These are phyloP conservation scores for Psettodes erumei DNA, from an alignment of 2,113 vertebrate genomes.

Conservation along the genomic window DNA sequence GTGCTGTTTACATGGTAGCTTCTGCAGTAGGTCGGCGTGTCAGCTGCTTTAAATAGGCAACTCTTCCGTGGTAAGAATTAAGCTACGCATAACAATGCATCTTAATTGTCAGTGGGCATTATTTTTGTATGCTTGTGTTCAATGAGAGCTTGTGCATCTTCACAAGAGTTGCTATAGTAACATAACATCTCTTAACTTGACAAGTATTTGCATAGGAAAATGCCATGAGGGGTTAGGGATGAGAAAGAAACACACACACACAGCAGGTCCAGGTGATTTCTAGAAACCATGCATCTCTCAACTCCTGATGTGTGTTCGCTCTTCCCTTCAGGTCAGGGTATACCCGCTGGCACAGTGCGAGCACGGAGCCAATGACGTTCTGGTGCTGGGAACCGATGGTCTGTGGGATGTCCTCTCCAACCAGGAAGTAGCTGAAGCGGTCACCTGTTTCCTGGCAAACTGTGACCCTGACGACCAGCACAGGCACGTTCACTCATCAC, in stretches of 20 bases:
- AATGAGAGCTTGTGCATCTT: constrained; percentile 11
- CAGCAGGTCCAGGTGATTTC: neutral
- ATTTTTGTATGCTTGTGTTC: constrained; percentile 22
- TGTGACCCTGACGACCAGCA: constrained; percentile 96
- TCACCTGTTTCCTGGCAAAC: constrained; percentile 94
- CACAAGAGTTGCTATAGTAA: constrained; percentile 40
- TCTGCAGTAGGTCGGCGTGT: neutral
- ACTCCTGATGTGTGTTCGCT: too few relatives aligned
- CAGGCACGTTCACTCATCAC: constrained; percentile 82
- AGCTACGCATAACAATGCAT: too few relatives aligned
- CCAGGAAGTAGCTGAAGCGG: constrained; percentile 93
- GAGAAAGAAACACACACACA: too few relatives aligned
- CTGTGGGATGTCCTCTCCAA: constrained; percentile 98
- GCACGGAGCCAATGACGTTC: constrained; percentile 91
- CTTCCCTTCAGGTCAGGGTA: constrained; percentile 86
- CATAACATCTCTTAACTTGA: constrained; percentile 13
- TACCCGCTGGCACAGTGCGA: constrained; percentile 89
- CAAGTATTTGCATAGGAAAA: neutral
- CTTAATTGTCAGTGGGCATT: neutral
- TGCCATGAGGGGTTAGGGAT: neutral
- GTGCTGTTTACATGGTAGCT: constrained; percentile 16
- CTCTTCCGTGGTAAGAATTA: constrained; percentile 10
- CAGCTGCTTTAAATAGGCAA: constrained; percentile 16
- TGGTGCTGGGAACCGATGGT: constrained; percentile 95
- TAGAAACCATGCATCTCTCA: constrained; percentile 1